Base-by-base conservation (phyloP, 2,888 invertebrate species). In the Scaptomyza caliginosa region DNA sequence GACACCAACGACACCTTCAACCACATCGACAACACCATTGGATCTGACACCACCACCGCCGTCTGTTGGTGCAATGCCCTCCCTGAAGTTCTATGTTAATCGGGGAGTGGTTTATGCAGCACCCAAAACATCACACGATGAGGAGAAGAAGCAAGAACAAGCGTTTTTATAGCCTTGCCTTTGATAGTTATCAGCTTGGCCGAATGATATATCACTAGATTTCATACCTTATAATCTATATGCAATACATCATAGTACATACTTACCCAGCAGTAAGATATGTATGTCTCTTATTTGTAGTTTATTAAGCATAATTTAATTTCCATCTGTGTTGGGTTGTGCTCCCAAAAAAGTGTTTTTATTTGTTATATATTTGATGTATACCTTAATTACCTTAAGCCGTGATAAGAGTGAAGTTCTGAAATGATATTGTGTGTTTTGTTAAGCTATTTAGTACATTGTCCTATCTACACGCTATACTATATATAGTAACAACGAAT, bases 31-130 rank as follows among this genome's bases (percentile, higher is more conserved):
- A 10, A 77, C 81, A 0, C 75, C 83, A 7, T 16, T 70, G 34
- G 79, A 81, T 10, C 43, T 83, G 28, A 84, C 85, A 13, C 81
- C 82, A 10, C 72, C 84, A 13, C 67, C 66, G 11, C 46, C 70
- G 13, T 26, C 70, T 32, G 34, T 11, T 4, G 28, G 23, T 16
- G 45, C 13, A 13, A 51, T 52, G n/a, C 55, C 74, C 2, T 55
- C 78, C 3, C 26, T 77, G 43, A 63, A 65, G 23, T 16, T 77
- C n/a, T 83, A 72, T 36, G 64, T 81, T 4, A 70, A 72, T 52
- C 62, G 67, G 42, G 62, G 58, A 2, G 62, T 66, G 3, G 62
- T 65, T 42, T 75, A 64, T 50, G 16, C 55, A 34, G 26, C 40
- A 40, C 55, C 51, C 21, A 58, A 76, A 13, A 30, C 74, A 69